Conservation (phyloP, 2,888 invertebrate species). For the Pristionchus japonicus region DNA sequence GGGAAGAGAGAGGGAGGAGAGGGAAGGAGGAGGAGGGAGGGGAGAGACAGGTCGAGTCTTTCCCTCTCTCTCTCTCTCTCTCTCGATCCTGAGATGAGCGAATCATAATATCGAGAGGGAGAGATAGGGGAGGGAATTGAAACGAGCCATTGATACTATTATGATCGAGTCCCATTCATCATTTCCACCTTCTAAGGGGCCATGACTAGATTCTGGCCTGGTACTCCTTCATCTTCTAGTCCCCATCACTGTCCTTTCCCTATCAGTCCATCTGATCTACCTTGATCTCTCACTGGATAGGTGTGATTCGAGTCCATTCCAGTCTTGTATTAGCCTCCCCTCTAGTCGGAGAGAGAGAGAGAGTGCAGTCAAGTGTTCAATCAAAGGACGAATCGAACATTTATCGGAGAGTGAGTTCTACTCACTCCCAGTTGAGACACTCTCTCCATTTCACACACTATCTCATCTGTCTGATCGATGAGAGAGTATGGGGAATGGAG, state of each 20-base stretch:
- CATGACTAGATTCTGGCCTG: no score
- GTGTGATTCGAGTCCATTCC: not conserved
- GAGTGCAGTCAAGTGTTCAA: constrained; percentile 40
- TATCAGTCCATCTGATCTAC: constrained; percentile 14
- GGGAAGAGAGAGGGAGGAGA: constrained; percentile 7
- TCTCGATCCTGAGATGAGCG: constrained; percentile 37
- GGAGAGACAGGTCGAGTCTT: constrained; percentile 38
- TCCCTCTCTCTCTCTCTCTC: constrained; percentile 26
- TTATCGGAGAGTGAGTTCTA: constrained; percentile 17
- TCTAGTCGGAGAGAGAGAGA: not conserved
- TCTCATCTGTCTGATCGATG: not conserved
- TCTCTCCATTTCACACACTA: not conserved
- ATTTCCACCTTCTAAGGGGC: not conserved
- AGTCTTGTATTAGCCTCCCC: constrained; percentile 28
- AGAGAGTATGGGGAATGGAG: not conserved
- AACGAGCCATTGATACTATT: not conserved
- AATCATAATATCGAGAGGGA: constrained; percentile 26
- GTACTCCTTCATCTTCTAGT: not conserved
- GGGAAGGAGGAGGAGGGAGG: not conserved
- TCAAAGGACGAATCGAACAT: constrained; percentile 25
- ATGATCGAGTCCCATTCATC: not conserved
- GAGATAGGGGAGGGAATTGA: not conserved
- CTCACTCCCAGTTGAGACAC: not conserved
- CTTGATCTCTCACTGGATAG: not conserved
- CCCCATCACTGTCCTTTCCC: not conserved